A percentile compares a stretch with the other conserved stretches of the same genome.
Evolutionary conservation across 2,797 vertebrate species (phyloP).

Genomic region (Lagodon rhomboides): DNA sequence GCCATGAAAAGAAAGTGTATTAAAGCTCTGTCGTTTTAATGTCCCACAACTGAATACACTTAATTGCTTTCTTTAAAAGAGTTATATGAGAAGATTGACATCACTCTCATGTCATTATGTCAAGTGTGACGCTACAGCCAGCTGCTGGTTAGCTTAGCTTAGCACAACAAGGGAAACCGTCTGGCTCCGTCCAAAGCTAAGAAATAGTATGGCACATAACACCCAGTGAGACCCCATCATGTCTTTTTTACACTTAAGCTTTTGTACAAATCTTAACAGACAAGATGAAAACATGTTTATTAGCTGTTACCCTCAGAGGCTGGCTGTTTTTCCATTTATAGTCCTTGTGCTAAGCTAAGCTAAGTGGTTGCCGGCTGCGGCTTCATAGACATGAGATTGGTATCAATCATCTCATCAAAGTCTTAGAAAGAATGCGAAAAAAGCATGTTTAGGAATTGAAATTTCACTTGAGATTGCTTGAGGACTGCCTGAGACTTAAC

Average conservation of each 20-base stretch:
- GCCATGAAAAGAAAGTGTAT: background rate
- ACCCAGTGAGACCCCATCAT: background rate
- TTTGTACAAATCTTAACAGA: background rate
- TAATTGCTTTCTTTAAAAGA: background rate
- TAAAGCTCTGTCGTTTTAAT: background rate
- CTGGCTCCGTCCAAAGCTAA: too few relatives aligned
- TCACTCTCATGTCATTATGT: background rate
- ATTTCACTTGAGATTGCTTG: background rate
- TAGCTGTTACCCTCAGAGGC: background rate
- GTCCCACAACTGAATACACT: background rate
- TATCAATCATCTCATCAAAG: background rate
- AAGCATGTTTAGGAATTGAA: background rate
- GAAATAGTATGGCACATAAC: background rate
- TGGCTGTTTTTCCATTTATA: background rate
- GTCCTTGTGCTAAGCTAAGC: constrained; percentile 10
- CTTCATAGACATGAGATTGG: background rate
- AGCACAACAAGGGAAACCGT: background rate
- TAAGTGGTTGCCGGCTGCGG: background rate
- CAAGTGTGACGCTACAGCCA: background rate
- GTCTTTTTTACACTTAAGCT: background rate
- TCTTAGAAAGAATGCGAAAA: background rate
- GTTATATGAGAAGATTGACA: background rate
- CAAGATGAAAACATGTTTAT: background rate
- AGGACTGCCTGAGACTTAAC: background rate
- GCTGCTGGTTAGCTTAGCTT: background rate